A percentile compares a stretch with the other conserved stretches of the same genome.
Conservation (phyloP, 2,888 invertebrate genomes). For the Gerosis bhagava region DNA sequence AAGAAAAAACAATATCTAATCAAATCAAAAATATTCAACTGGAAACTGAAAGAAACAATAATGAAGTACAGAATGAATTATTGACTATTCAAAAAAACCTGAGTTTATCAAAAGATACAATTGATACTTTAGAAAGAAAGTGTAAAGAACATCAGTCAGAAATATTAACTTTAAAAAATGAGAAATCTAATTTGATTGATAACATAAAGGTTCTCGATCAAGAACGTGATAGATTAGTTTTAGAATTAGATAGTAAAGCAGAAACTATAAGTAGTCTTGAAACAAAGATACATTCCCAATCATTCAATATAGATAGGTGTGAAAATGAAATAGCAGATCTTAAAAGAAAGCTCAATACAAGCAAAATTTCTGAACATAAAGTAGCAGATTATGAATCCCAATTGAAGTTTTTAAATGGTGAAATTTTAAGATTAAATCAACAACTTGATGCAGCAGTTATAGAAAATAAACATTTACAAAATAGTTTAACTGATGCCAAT, state of each 20-base stretch:
- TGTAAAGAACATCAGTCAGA: constrained; percentile 83
- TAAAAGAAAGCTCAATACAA: constrained; percentile 75
- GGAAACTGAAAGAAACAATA: constrained; percentile 88
- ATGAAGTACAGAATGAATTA: constrained; percentile 86
- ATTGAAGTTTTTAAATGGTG: constrained; percentile 80
- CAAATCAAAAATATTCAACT: constrained; percentile 87
- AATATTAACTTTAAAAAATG: constrained; percentile 82
- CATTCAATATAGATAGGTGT: constrained; percentile 75
- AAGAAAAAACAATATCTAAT: constrained; percentile 71
- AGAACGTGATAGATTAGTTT: constrained; percentile 86
- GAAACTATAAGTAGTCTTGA: constrained; percentile 86
- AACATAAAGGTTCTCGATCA: constrained; percentile 85
- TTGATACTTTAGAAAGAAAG: constrained; percentile 81
- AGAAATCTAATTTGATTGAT: constrained; percentile 83
- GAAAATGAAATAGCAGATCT: constrained; percentile 81
- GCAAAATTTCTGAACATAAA: constrained; percentile 73
- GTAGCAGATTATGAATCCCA: constrained; percentile 77
- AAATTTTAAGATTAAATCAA: constrained; percentile 78
- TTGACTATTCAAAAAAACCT: constrained; percentile 84
- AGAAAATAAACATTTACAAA: constrained; percentile 89
- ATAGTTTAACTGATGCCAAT: constrained; percentile 85
- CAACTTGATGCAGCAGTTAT: constrained; percentile 82
- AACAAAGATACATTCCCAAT: constrained; percentile 83
- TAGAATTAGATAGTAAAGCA: constrained; percentile 88
- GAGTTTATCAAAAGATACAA: constrained; percentile 81